Conservation (phyloP, 2,797 vertebrate species). For the Tolypeutes matacus region DNA sequence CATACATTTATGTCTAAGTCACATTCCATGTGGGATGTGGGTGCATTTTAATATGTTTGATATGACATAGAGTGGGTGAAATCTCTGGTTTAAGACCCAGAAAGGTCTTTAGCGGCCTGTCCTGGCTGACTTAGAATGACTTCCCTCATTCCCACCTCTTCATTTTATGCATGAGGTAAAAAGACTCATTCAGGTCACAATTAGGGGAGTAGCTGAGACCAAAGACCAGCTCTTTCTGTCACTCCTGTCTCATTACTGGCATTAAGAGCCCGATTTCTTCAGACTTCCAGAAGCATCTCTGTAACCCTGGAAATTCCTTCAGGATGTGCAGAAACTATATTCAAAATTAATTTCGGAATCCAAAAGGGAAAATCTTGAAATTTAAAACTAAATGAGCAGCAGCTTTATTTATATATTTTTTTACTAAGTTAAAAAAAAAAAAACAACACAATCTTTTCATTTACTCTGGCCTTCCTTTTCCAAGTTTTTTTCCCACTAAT, state of each 20-base stretch:
- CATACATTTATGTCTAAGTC: neutral
- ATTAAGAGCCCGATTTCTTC: neutral
- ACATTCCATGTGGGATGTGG: neutral
- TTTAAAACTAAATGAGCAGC: neutral
- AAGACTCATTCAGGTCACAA: neutral
- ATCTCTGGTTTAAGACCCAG: neutral
- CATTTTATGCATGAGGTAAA: neutral
- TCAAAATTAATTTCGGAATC: constrained; percentile 10
- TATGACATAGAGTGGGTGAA: neutral
- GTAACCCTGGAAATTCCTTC: neutral
- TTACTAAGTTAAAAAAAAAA: neutral
- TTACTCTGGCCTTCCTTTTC: neutral
- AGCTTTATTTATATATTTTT: neutral
- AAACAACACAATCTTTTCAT: neutral
- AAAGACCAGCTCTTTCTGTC: neutral
- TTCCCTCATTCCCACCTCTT: neutral
- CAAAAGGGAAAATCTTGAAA: constrained; percentile 38
- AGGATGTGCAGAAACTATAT: constrained; percentile 3
- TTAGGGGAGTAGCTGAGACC: neutral
- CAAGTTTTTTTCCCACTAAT: constrained; percentile 14
- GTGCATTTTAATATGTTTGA: neutral
- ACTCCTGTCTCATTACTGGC: neutral
- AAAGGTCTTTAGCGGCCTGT: neutral
- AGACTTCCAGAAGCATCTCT: neutral
- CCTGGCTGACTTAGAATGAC: neutral